phyloP scores from a whole-genome alignment of 2,797 vertebrate genomes.

The Chelmon rostratus region DNA sequence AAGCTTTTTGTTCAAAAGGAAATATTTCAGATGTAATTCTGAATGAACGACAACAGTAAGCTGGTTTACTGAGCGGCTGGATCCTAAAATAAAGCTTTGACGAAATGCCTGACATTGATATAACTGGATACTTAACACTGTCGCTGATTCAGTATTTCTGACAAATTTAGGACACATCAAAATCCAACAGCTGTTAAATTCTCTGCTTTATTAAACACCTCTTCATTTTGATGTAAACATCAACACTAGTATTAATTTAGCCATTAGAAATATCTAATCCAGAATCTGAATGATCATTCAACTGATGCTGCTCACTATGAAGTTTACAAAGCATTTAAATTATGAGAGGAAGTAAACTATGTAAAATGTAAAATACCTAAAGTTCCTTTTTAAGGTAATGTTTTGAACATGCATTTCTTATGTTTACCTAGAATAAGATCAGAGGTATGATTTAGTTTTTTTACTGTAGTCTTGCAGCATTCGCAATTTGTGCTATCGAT shows the following conservation, averaged over 20 bases:
- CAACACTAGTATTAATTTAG: neutral
- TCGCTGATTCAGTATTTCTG: neutral
- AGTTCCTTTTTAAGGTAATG: neutral
- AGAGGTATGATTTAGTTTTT: neutral
- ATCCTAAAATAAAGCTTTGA: neutral
- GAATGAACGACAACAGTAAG: neutral
- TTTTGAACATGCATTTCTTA: neutral
- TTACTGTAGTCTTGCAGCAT: neutral
- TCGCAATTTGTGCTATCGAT: neutral
- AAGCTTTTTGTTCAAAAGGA: neutral
- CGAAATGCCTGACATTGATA: neutral
- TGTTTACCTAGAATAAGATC: neutral
- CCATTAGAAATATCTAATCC: neutral
- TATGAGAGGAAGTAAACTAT: neutral
- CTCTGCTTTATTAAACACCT: neutral
- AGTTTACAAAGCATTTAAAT: neutral
- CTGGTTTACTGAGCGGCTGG: neutral
- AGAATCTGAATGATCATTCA: neutral
- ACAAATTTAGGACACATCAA: neutral
- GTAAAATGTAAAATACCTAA: neutral
- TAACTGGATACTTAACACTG: neutral
- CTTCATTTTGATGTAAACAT: neutral
- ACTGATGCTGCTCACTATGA: neutral
- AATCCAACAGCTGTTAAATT: neutral
- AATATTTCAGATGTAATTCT: neutral